These are phyloP conservation scores for Heliothis peltigera DNA, from an alignment of 2,888 invertebrate genomes.

Conservation along the genomic window DNA sequence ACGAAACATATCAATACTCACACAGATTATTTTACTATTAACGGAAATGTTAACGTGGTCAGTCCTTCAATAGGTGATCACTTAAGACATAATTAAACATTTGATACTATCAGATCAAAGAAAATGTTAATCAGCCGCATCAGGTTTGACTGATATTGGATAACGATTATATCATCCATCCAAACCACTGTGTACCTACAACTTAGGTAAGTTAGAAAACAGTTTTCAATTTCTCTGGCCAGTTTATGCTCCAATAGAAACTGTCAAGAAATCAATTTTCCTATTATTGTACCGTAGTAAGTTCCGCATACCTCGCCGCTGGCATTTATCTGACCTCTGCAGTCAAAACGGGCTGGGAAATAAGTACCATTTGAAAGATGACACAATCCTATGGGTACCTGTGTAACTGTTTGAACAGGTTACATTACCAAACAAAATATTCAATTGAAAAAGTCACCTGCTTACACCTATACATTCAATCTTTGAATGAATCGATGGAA, in stretches of 20 bases:
- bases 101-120: no score
- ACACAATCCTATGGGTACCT: constrained; percentile 68
- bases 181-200: no score
- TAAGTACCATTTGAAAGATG: constrained; percentile 79
- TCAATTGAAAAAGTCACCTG: constrained; percentile 10
- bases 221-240: constrained; percentile 3
- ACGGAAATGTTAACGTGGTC: no score
- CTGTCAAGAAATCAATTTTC: constrained; percentile 52
- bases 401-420: constrained; percentile 47
- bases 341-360: constrained; percentile 70
- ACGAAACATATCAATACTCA: no score
- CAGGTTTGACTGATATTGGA: no score
- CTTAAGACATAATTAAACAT: no score
- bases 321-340: constrained; percentile 80
- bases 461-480: not conserved
- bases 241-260: constrained; percentile 29
- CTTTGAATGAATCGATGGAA: not conserved
- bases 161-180: no score
- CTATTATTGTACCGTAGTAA: constrained; percentile 37
- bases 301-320: constrained; percentile 74
- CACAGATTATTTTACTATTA: no score
- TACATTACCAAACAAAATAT: constrained; percentile 16
- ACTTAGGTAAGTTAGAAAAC: not conserved
- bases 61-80: no score
- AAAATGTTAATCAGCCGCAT: no score